A percentile compares a stretch with the other conserved stretches of the same genome.
Evolutionary conservation across 2,888 invertebrate species (phyloP).

Genomic region (Drosophila buzzatii): DNA sequence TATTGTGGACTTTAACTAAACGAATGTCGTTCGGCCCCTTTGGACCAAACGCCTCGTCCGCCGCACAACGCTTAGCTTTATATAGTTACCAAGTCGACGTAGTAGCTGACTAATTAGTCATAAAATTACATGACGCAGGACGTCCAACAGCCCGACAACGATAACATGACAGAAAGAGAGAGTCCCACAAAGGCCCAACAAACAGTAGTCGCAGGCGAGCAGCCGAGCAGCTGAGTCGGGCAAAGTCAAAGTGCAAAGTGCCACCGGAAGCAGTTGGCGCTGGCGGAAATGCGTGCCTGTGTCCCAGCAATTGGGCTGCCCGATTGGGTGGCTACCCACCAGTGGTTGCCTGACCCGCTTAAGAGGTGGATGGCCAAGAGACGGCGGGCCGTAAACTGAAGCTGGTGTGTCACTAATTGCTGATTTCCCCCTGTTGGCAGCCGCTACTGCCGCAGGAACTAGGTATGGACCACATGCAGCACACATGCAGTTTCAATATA

Average conservation of each 20-base stretch:
- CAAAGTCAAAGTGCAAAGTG: conserved; percentile 75
- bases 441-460: conserved; percentile 31
- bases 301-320: conserved; percentile 39
- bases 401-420: conserved; percentile 72
- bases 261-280: conserved; percentile 75
- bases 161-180: conserved; percentile 8
- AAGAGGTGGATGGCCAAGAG: neutral
- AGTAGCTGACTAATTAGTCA: conserved; percentile 81
- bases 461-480: conserved; percentile 23
- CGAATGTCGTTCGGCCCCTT: conserved; percentile 31
- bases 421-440: conserved; percentile 67
- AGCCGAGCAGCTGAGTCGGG: conserved; percentile 37
- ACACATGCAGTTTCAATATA: conserved; percentile 14
- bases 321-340: conserved; percentile 10
- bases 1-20: conserved; percentile 57
- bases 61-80: conserved; percentile 18
- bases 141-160: conserved; percentile 27
- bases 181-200: conserved; percentile 57
- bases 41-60: neutral
- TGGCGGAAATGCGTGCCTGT: conserved; percentile 73
- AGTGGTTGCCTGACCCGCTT: conserved; percentile 28
- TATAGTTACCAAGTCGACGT: conserved; percentile 68
- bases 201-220: conserved; percentile 42
- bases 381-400: conserved; percentile 2
- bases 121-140: conserved; percentile 74